phyloP scores from a whole-genome alignment of 1,140 invertebrate species.

The Tribolium madens region DNA sequence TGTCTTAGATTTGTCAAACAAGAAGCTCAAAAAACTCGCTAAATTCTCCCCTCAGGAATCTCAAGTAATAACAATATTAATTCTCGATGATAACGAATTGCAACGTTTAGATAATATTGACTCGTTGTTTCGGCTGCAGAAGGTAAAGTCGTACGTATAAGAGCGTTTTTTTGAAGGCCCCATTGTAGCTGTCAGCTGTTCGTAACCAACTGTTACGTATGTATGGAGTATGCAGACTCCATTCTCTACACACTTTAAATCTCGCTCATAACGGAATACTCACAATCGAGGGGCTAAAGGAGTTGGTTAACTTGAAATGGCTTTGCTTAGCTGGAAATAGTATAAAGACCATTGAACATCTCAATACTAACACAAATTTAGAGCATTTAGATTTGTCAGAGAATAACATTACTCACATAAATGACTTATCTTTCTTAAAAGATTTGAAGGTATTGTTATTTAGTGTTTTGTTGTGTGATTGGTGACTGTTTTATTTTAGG shows the following conservation, averaged over 20 bases:
- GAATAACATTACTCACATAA: conserved; percentile 86
- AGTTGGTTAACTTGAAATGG: conserved; percentile 82
- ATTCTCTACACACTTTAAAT: conserved; percentile 83
- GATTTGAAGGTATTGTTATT: conserved; percentile 80
- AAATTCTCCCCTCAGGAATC: conserved; percentile 75
- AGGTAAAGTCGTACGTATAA: conserved; percentile 69
- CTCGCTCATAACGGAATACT: conserved; percentile 89
- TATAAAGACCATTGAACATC: conserved; percentile 86
- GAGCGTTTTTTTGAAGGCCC: conserved; percentile 36
- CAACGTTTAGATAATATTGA: conserved; percentile 89
- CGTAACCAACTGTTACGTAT: conserved; percentile 88
- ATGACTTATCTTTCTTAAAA: conserved; percentile 86
- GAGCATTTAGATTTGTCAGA: conserved; percentile 89
- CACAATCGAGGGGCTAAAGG: conserved; percentile 89
- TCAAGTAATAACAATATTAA: conserved; percentile 77
- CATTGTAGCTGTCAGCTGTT: conserved; percentile 82
- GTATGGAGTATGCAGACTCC: conserved; percentile 85
- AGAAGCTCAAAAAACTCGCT: conserved; percentile 80
- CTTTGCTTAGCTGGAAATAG: conserved; percentile 81
- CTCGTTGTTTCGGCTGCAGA: conserved; percentile 81
- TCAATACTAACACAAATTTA: conserved; percentile 83
- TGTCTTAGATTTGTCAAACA: conserved; percentile 74
- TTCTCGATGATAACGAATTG: conserved; percentile 89
- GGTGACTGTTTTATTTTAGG: conserved; percentile 70
- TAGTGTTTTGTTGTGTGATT: conserved; percentile 4